Conservation (phyloP, 2,113 vertebrate genomes). For the Lontra canadensis region DNA sequence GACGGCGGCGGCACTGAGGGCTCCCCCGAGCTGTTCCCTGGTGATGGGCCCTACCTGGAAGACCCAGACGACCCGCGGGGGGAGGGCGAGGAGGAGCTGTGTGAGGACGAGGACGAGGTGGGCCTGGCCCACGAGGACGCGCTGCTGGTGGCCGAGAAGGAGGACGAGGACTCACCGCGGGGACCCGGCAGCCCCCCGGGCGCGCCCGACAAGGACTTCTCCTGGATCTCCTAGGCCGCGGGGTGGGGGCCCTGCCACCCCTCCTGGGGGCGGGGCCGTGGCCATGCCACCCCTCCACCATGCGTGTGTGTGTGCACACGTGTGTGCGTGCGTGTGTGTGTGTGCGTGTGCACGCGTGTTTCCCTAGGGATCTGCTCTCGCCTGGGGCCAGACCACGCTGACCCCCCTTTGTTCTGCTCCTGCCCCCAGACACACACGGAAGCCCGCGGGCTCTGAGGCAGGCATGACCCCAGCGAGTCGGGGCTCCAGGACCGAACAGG, state of each 20-base stretch:
- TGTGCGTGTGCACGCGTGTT: background rate
- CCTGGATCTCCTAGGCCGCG: conserved; percentile 94
- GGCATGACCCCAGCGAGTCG: background rate
- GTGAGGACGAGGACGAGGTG: conserved; percentile 91
- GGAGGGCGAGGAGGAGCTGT: conserved; percentile 89
- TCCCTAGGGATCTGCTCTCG: background rate
- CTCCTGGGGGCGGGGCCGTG: conserved; percentile 42
- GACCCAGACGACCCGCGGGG: conserved; percentile 86
- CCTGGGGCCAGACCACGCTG: background rate
- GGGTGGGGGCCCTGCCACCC: background rate
- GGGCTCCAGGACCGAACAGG: background rate
- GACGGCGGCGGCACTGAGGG: conserved; percentile 89
- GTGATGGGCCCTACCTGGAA: conserved; percentile 92
- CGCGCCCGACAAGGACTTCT: conserved; percentile 93
- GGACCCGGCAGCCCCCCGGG: conserved; percentile 88
- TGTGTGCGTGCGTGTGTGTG: background rate
- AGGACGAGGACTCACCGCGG: conserved; percentile 90
- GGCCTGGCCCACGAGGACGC: conserved; percentile 88
- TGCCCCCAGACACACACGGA: background rate
- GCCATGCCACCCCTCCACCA: background rate
- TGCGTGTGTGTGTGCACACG: background rate
- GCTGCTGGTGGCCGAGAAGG: conserved; percentile 91
- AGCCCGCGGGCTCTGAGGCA: background rate
- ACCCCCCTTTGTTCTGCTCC: background rate
- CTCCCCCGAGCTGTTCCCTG: conserved; percentile 91